Conservation (phyloP, 2,113 vertebrate species). For the Hiodon alosoides region DNA sequence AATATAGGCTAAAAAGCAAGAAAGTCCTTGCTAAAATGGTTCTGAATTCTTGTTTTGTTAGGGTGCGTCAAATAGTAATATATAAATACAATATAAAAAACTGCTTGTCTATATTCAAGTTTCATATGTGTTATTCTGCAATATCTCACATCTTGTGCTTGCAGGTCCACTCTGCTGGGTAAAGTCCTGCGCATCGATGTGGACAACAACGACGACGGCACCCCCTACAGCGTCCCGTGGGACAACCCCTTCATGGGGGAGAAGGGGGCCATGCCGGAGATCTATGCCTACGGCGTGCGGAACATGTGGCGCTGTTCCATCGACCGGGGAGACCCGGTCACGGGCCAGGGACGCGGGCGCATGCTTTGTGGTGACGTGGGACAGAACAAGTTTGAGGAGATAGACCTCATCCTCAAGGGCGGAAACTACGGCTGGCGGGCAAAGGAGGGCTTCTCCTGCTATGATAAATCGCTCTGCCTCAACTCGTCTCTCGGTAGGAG, state of each 20-base stretch:
- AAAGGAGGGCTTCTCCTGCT: constrained; percentile 74
- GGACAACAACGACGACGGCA: constrained; percentile 53
- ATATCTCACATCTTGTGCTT: not conserved
- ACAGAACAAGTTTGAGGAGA: constrained; percentile 74
- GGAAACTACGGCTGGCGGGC: constrained; percentile 76
- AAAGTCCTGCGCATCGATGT: constrained; percentile 68
- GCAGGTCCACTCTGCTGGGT: constrained; percentile 67
- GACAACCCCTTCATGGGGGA: constrained; percentile 71
- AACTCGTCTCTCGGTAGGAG: constrained; percentile 66
- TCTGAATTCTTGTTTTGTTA: too few species aligned
- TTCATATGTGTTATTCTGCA: not conserved
- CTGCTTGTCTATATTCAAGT: too few species aligned
- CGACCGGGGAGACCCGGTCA: constrained; percentile 62
- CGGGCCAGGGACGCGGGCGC: constrained; percentile 54
- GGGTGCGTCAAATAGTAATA: too few species aligned
- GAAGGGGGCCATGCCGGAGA: constrained; percentile 54
- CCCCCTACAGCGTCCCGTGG: constrained; percentile 66
- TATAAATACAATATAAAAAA: too few species aligned
- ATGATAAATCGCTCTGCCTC: constrained; percentile 66
- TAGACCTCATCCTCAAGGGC: constrained; percentile 69
- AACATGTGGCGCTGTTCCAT: constrained; percentile 79
- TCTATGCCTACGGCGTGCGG: constrained; percentile 71
- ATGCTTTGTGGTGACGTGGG: constrained; percentile 74
- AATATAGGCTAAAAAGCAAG: too few species aligned
- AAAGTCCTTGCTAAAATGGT: too few species aligned